Evolutionary conservation across 2,113 vertebrate species (phyloP).

Genomic region (Bolborhynchus lineola): DNA sequence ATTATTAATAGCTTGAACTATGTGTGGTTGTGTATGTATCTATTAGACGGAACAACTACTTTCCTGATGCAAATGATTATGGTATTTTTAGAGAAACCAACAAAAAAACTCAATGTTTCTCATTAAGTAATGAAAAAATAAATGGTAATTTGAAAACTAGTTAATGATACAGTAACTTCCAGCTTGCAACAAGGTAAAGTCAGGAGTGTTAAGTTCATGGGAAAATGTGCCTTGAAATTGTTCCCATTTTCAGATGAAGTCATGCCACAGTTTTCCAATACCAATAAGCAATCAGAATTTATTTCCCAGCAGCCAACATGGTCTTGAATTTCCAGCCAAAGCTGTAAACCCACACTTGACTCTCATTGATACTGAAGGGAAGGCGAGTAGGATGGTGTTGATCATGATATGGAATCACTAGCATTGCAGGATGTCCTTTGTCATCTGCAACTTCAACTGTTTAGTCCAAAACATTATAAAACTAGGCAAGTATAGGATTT

Average conservation of each 20-base stretch:
- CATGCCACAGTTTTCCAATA: not conserved
- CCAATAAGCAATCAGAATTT: not conserved
- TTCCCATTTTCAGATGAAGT: not conserved
- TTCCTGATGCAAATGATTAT: not conserved
- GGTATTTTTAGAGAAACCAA: not conserved
- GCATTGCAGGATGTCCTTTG: not conserved
- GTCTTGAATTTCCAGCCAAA: not conserved
- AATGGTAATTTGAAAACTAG: not conserved
- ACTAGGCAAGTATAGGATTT: not conserved
- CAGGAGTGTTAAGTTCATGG: not conserved
- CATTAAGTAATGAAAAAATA: not conserved
- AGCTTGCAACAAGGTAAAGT: not conserved
- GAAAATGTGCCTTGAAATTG: not conserved
- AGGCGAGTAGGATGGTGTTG: rapidly evolving
- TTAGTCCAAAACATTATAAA: not conserved
- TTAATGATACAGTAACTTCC: not conserved
- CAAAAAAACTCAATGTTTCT: not conserved
- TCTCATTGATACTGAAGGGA: rapidly evolving
- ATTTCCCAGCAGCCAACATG: not conserved
- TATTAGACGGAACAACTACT: not conserved
- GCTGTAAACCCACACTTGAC: not conserved
- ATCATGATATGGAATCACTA: not conserved
- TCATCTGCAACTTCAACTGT: not conserved
- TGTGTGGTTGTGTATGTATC: not conserved
- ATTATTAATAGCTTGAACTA: not conserved